These are phyloP conservation scores for Zaprionus vittiger DNA, from an alignment of 1,140 invertebrate species.

Conservation along the genomic window DNA sequence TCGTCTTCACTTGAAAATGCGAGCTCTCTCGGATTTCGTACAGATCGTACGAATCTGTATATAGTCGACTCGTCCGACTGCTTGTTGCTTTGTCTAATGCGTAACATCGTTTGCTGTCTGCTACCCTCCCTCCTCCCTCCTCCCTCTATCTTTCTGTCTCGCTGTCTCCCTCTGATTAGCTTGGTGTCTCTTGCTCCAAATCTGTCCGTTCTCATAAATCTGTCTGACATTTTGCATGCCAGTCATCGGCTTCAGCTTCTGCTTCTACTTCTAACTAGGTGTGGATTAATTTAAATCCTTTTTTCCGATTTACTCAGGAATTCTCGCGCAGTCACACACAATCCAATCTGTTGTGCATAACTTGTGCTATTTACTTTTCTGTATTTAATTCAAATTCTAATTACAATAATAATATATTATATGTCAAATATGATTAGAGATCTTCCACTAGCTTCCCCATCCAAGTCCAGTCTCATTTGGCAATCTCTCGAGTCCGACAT, in stretches of 20 bases:
- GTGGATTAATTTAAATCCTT: constrained; percentile 73
- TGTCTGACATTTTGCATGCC: constrained; percentile 79
- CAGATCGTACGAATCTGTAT: background rate
- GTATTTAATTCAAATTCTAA: background rate
- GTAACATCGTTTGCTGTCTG: constrained; percentile 71
- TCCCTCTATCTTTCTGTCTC: constrained; percentile 39
- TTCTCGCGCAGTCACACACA: constrained; percentile 11
- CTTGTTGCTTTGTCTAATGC: constrained; percentile 81
- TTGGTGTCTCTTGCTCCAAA: constrained; percentile 65
- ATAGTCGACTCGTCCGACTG: constrained; percentile 53
- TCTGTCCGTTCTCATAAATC: constrained; percentile 81
- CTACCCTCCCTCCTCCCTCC: background rate
- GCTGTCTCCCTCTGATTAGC: constrained; percentile 26
- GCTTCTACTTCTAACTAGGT: constrained; percentile 50
- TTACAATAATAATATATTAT: constrained; percentile 8
- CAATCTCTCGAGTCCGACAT: constrained; percentile 11
- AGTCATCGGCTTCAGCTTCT: constrained; percentile 62
- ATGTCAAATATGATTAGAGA: background rate
- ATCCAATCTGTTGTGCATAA: constrained; percentile 19
- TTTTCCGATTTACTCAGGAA: constrained; percentile 40
- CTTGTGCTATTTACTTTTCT: constrained; percentile 16
- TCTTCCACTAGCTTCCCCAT: background rate
- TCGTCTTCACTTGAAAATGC: constrained; percentile 46
- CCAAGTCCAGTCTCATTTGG: background rate
- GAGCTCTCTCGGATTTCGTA: constrained; percentile 30